Evolutionary conservation across 2,888 invertebrate species (phyloP).

Genomic region (Acronicta leporina): DNA sequence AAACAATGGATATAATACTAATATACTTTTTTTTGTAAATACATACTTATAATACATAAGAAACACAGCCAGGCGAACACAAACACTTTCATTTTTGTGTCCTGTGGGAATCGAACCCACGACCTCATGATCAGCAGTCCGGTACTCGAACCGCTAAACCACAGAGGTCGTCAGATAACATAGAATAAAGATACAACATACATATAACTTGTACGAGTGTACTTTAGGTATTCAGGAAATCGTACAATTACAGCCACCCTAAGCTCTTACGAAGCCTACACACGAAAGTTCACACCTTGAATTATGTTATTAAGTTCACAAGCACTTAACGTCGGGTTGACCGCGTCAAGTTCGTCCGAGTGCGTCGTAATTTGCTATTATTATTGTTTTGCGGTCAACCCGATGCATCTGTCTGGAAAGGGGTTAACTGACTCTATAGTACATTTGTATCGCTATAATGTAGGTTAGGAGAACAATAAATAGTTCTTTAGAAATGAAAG

Average conservation of each 20-base stretch:
- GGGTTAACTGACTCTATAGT: conserved; percentile 7
- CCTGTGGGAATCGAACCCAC: too few relatives aligned
- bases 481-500: not conserved
- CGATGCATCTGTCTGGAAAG: conserved; percentile 30
- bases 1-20: too few relatives aligned
- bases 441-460: conserved; percentile 24
- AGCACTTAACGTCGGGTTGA: conserved; percentile 24
- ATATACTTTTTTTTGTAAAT: too few relatives aligned
- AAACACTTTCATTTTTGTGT: too few relatives aligned
- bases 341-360: conserved; percentile 20
- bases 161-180: too few relatives aligned
- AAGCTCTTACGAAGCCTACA: not conserved
- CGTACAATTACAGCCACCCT: not conserved
- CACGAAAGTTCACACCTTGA: conserved; percentile 33
- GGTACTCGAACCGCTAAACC: too few relatives aligned
- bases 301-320: conserved; percentile 47
- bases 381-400: conserved; percentile 40
- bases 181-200: too few relatives aligned
- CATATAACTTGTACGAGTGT: too few relatives aligned
- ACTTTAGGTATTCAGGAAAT: not conserved
- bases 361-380: conserved; percentile 28
- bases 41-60: too few relatives aligned
- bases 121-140: too few relatives aligned
- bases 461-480: conserved; percentile 6
- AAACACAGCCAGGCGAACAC: too few relatives aligned